A percentile compares a stretch with the other conserved stretches of the same genome.
Evolutionary conservation across 2,797 vertebrate species (phyloP).

Genomic region (Rhadinocentrus ornatus): DNA sequence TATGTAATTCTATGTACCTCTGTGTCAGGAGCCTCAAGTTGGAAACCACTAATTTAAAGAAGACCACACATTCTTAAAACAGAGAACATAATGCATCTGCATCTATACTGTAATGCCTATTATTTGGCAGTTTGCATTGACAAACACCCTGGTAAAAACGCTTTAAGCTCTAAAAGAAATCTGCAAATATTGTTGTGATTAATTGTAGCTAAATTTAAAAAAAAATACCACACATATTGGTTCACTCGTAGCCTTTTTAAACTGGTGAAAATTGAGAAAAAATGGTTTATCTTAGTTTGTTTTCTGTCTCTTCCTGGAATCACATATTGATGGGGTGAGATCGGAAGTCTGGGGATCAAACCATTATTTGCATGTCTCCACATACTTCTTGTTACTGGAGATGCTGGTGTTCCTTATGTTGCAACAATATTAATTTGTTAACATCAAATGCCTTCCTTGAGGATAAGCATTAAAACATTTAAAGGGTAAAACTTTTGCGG

Average conservation of each 20-base stretch:
- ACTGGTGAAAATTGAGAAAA: background rate
- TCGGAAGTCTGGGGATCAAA: background rate
- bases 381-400: background rate
- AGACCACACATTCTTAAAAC: background rate
- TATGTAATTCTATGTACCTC: too few species aligned
- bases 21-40: too few species aligned
- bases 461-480: background rate
- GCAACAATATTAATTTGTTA: background rate
- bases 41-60: background rate
- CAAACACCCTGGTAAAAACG: background rate
- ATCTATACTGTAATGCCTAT: background rate
- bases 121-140: background rate
- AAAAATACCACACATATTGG: background rate
- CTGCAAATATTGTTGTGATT: background rate
- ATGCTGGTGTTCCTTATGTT: background rate
- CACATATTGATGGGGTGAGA: background rate
- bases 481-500: background rate
- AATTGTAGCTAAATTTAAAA: too few species aligned
- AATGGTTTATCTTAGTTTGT: background rate
- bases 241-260: background rate
- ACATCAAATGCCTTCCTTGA: background rate
- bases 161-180: background rate
- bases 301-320: background rate
- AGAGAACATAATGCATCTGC: background rate
- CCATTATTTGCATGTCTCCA: background rate